These are phyloP conservation scores for Carterocephalus palaemon DNA, from an alignment of 2,888 invertebrate genomes.

Conservation along the genomic window DNA sequence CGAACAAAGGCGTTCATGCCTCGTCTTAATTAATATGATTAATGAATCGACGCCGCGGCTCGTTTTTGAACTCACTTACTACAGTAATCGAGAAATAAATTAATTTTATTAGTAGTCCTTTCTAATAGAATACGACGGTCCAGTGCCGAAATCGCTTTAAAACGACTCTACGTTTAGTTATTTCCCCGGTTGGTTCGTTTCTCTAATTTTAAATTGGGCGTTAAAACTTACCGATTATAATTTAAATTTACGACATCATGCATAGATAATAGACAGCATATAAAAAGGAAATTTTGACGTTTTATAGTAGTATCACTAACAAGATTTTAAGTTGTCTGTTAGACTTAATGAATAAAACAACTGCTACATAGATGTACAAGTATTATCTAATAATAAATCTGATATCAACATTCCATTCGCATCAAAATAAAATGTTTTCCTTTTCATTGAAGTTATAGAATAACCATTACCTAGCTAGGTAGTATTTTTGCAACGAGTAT, in stretches of 20 bases:
- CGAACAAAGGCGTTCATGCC: constrained; percentile 71
- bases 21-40: constrained; percentile 79
- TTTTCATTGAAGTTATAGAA: too few species aligned
- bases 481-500: too few species aligned
- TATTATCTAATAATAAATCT: too few species aligned
- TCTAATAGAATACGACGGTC: constrained; percentile 66
- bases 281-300: constrained; percentile 58
- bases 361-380: constrained; percentile 29
- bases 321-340: constrained; percentile 48
- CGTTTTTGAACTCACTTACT: constrained; percentile 70
- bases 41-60: constrained; percentile 66
- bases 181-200: constrained; percentile 63
- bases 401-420: too few species aligned
- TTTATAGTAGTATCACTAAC: constrained; percentile 58
- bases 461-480: too few species aligned
- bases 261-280: constrained; percentile 56
- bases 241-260: constrained; percentile 69
- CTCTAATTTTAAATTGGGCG: constrained; percentile 72
- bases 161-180: constrained; percentile 44
- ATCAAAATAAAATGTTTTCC: too few species aligned
- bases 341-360: constrained; percentile 42
- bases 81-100: constrained; percentile 77
- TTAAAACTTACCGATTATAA: constrained; percentile 72
- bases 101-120: constrained; percentile 75
- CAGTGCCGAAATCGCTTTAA: constrained; percentile 47